These are phyloP conservation scores for Pseudorhiza aurosa DNA, from an alignment of 30 jellyfish, hydroid and myxozoan genomes.

Conservation along the genomic window DNA sequence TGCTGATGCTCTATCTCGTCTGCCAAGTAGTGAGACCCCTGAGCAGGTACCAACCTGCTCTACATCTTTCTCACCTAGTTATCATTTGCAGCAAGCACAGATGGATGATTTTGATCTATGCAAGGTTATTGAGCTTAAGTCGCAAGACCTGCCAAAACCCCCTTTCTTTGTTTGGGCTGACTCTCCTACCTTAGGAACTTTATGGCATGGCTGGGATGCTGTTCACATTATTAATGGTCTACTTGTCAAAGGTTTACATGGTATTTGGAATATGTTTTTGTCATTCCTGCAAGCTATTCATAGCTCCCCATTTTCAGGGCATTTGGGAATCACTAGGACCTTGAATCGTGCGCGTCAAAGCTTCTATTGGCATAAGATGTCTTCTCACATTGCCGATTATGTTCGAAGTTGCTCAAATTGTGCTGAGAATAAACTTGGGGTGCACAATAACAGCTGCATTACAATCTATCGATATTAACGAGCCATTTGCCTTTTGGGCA, in stretches of 20 bases:
- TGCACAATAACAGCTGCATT: conserved; percentile 18
- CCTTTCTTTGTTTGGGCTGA: conserved; percentile 34
- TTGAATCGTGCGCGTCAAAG: conserved; percentile 12
- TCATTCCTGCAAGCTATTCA: conserved; percentile 55
- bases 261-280: conserved; percentile 28
- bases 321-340: conserved; percentile 43
- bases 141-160: conserved; percentile 9
- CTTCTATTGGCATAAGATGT: conserved; percentile 62
- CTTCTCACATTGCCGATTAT: not conserved
- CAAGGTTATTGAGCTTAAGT: conserved; percentile 11
- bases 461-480: conserved; percentile 41
- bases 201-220: conserved; percentile 51
- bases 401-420: conserved; percentile 37
- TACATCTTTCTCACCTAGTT: conserved; percentile 4
- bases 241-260: not conserved
- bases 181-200: conserved; percentile 12
- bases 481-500: conserved; percentile 55
- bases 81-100: conserved; percentile 17
- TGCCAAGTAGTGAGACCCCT: too few species aligned
- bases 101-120: conserved; percentile 1
- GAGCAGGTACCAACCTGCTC: conserved; percentile 23
- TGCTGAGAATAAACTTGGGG: conserved; percentile 3
- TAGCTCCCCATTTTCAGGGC: conserved; percentile 46
- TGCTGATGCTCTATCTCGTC: conserved; percentile 74
- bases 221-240: conserved; percentile 19